phyloP scores from a whole-genome alignment of 2,797 vertebrate genomes.

The Micromesistius poutassou region DNA sequence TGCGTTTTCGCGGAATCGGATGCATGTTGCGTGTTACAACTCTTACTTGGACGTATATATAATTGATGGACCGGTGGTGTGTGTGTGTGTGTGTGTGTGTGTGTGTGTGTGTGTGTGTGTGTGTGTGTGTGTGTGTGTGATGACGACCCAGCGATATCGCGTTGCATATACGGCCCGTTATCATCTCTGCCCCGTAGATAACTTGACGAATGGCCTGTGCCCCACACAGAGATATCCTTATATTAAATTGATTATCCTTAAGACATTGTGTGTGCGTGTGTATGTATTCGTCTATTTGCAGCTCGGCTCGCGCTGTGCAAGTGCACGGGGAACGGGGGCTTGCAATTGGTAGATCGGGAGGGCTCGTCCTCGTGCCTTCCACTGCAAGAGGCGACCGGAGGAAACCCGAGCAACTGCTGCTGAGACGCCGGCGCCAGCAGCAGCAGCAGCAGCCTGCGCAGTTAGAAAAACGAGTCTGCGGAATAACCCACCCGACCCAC shows the following conservation, averaged over 20 bases:
- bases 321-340: conserved; percentile 44
- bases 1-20: too few species aligned
- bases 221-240: too few species aligned
- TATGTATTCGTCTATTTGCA: background rate
- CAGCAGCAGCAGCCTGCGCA: conserved; percentile 43
- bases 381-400: conserved; percentile 44
- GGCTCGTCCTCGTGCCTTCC: conserved; percentile 9
- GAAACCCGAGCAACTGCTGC: conserved; percentile 33
- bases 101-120: too few species aligned
- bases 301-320: background rate
- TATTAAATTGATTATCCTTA: too few species aligned
- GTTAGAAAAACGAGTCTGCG: conserved; percentile 16
- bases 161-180: too few species aligned
- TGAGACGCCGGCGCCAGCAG: conserved; percentile 27
- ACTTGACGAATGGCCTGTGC: too few species aligned
- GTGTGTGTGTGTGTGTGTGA: too few species aligned
- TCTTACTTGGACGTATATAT: conserved; percentile 49
- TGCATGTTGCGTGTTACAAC: conserved; percentile 18
- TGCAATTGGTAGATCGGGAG: conserved; percentile 39
- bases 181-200: too few species aligned
- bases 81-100: too few species aligned
- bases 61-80: conserved; percentile 52
- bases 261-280: background rate
- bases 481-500: background rate
- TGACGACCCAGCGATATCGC: too few species aligned